Percentiles rank a stretch among this genome's conserved stretches.
Evolutionary conservation across 2,797 vertebrate species (phyloP).

Genomic region (Catostomus latipinnis): DNA sequence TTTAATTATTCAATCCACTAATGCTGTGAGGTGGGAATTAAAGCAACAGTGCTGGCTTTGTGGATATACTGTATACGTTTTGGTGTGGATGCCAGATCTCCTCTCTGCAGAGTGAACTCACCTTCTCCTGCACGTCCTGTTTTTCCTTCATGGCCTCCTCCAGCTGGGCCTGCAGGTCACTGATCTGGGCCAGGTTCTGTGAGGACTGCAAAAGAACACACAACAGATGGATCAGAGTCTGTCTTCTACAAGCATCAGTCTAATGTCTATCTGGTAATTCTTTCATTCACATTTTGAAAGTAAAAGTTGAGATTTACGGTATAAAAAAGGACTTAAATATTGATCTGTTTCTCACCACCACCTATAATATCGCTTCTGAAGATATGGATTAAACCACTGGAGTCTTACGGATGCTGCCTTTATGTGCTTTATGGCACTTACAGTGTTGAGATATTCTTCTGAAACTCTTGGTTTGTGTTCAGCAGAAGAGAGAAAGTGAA

Average conservation of each 20-base stretch:
- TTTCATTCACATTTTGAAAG: too few species aligned
- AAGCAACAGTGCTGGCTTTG: background rate
- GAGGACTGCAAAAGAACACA: slow-evolving; percentile 79
- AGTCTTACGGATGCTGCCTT: too few species aligned
- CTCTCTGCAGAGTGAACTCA: slow-evolving; percentile 59
- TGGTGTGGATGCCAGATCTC: background rate
- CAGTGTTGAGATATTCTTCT: too few species aligned
- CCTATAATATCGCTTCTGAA: too few species aligned
- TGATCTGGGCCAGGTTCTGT: slow-evolving; percentile 94
- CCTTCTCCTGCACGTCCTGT: slow-evolving; percentile 96
- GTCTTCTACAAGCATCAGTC: background rate
- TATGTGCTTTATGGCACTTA: too few species aligned
- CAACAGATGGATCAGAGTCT: background rate
- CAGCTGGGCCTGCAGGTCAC: slow-evolving; percentile 91
- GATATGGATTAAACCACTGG: too few species aligned
- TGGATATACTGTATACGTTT: background rate
- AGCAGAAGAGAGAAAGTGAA: too few species aligned
- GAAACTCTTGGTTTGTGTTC: too few species aligned
- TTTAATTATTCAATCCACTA: slow-evolving; percentile 4
- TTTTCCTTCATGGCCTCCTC: slow-evolving; percentile 94
- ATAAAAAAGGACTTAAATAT: too few species aligned
- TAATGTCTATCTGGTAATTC: background rate
- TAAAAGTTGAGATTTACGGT: too few species aligned
- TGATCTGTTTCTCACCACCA: too few species aligned
- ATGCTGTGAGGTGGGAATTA: background rate